Evolutionary conservation across 1,140 invertebrate genomes (phyloP), one percentile per base, ranked within the genome.

Genomic region (Sipha flava): DNA sequence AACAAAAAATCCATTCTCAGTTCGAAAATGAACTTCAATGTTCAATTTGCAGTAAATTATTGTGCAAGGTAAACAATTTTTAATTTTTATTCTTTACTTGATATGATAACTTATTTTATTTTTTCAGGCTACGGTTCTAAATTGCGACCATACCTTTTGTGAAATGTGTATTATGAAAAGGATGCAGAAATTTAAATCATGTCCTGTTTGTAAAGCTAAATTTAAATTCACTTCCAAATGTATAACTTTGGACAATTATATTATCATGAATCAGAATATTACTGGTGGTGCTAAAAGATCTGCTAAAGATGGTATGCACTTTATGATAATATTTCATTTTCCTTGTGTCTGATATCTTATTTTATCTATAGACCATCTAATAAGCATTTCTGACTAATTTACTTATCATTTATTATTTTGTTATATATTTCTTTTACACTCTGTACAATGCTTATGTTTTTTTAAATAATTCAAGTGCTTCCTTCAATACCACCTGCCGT

Each of bases 101-200:
- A 68, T 37, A 1, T 75, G 26, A 47, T 43, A 47, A 79, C n/a
- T n/a, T n/a, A 82, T 83, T 21, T 12, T 34, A 18, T 21, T 34
- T 1, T 34, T 21, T n/a, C 77, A 88, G 87, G 90, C 93, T n/a
- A 91, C 90, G 0, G 84, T 94, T 6, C n/a, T n/a, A n/a, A 91
- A 89, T 83, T 95, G 93, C 84, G 89, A 89, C 0, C 94, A 95
- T 81, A 91, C 91, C 1, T 94, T 93, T 83, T 95, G 94, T 83
- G 86, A 89, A 37, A 87, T 88, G 81, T 95, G 93, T 83, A 93
- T 95, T 34, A 84, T 85, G 0, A 84, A 85, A 64, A 95, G 93
- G 94, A 89, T 88, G 81, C 90, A 89, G 54, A 92, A 90, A 80
- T 90, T 90, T 81, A 89, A 87, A 31, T 88, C 90, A 7, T 95